Base-by-base conservation (phyloP, 1,140 invertebrate species). In the Drosophila triauraria region DNA sequence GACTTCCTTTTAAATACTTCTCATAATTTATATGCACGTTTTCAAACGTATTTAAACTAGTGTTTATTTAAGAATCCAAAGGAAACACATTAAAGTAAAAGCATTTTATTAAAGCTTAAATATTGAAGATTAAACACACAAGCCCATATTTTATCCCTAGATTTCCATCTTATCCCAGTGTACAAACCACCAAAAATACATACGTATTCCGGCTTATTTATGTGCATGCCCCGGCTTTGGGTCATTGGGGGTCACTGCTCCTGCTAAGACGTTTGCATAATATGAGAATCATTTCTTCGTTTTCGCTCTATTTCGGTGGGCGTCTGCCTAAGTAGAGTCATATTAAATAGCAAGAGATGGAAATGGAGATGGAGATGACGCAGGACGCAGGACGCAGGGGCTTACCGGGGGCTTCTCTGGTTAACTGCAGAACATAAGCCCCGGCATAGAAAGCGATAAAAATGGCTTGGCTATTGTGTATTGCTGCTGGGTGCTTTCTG, bases 371-470 rank as follows among this genome's bases (percentile, higher is more conserved):
- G 35, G 53, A 40, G 53, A 40, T 40, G 53, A 23, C 53, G 17
- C 53, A 56, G 59, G 53, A 23, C 53, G 17, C 53, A 56, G 59
- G 35, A 57, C 51, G 38, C n/a, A 65, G 46, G 54, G 44, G 54
- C 69, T 61, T 72, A 60, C 12, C 23, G 44, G 38, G 38, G 67
- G 48, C 72, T 56, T 46, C 61, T 79, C 75, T 80, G 86, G 85
- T 90, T 88, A 90, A 88, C 84, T 78, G 85, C 84, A 84, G 79
- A 90, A 61, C 85, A 88, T 88, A 88, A 88, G 85, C 84, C 78
- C 75, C 47, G 69, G 76, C 78, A 83, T 71, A 75, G 72, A 77
- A 82, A 77, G 86, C 85, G 86, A 90, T 90, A 90, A 91, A 90
- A 90, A 85, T 90, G 86, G 85, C 86, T 71, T 81, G 85, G 78